Percentiles rank a stretch among this genome's conserved stretches.
phyloP scores from a whole-genome alignment of 2,888 invertebrate species.

The Lycia hirtaria region DNA sequence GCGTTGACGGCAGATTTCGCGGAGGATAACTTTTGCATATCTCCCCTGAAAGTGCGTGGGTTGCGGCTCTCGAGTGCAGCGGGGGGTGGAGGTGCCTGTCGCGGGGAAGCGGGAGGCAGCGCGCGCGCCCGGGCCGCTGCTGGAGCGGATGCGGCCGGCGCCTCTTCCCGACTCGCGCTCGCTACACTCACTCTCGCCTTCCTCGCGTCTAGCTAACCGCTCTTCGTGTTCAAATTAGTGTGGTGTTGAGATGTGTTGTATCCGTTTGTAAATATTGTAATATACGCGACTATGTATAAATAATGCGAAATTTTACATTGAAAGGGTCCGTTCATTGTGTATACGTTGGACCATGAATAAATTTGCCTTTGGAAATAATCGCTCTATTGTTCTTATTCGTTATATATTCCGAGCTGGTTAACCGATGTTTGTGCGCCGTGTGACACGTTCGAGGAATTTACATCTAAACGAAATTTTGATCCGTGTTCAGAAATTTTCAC shows the following conservation, averaged over 20 bases:
- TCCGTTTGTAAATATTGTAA: slow-evolving; percentile 83
- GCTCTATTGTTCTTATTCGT: slow-evolving; percentile 50
- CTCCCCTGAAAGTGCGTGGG: slow-evolving; percentile 93
- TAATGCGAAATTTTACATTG: slow-evolving; percentile 82
- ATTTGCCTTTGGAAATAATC: slow-evolving; percentile 76
- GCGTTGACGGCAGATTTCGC: slow-evolving; percentile 88
- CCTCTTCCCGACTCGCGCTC: slow-evolving; percentile 58
- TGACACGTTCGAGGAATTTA: slow-evolving; percentile 34
- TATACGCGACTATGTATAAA: slow-evolving; percentile 69
- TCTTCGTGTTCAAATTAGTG: slow-evolving; percentile 73
- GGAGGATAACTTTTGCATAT: slow-evolving; percentile 93
- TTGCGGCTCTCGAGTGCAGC: slow-evolving; percentile 87
- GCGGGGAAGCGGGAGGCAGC: slow-evolving; percentile 73
- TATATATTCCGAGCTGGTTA: slow-evolving; percentile 29
- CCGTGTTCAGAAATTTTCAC: neutral
- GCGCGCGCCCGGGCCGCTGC: slow-evolving; percentile 65
- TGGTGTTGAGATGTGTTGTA: slow-evolving; percentile 53
- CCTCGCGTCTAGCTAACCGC: slow-evolving; percentile 73
- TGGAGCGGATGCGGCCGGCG: slow-evolving; percentile 56
- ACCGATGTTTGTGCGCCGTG: slow-evolving; percentile 20
- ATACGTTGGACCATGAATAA: slow-evolving; percentile 84
- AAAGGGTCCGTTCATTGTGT: slow-evolving; percentile 84
- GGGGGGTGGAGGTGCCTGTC: slow-evolving; percentile 66
- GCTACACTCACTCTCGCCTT: slow-evolving; percentile 65
- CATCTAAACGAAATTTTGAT: slow-evolving; percentile 33